These are phyloP conservation scores for Puntigrus tetrazona DNA, from an alignment of 2,113 vertebrate genomes.

Conservation along the genomic window DNA sequence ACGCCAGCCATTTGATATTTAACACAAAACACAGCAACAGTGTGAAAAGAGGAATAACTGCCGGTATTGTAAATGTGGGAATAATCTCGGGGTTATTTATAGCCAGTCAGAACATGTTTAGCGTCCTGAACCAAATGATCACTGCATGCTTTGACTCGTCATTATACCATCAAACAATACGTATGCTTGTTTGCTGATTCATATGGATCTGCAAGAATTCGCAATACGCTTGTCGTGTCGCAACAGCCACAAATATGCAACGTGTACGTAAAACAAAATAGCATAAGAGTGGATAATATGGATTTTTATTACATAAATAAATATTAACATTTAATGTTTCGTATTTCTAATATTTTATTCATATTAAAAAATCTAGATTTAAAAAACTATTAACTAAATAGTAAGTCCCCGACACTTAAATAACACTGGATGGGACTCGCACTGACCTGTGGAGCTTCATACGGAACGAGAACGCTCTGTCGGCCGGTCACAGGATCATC, in stretches of 20 bases:
- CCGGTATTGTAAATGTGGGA: slow-evolving; percentile 19
- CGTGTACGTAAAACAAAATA: neutral
- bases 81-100: slow-evolving; percentile 39
- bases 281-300: too few species aligned
- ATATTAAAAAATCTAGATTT: too few species aligned
- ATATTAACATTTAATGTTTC: too few species aligned
- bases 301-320: too few species aligned
- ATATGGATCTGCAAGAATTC: neutral
- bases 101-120: slow-evolving; percentile 31
- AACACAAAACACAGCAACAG: neutral
- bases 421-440: neutral
- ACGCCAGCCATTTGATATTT: neutral
- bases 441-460: slow-evolving; percentile 92
- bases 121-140: neutral
- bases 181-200: neutral
- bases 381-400: too few species aligned
- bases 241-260: neutral
- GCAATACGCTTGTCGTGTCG: neutral
- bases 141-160: neutral
- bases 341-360: too few species aligned
- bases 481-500: slow-evolving; percentile 92
- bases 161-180: neutral
- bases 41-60: slow-evolving; percentile 17
- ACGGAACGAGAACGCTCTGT: slow-evolving; percentile 93
- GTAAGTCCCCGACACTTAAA: neutral